Conservation (phyloP, 2,113 vertebrate genomes). For the Vidua chalybeata region DNA sequence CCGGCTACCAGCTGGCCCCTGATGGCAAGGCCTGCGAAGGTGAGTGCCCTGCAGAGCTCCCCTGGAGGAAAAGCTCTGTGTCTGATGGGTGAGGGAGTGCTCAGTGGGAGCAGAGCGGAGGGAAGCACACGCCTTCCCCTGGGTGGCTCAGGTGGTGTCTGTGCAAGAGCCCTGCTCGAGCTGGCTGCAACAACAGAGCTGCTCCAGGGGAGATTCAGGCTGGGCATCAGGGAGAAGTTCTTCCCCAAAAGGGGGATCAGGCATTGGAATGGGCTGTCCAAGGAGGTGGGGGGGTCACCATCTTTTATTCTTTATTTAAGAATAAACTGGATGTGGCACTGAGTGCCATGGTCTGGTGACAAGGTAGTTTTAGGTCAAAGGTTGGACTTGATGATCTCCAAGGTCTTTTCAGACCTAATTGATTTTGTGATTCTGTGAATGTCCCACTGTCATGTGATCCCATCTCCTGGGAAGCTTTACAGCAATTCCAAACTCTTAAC, state of each 20-base stretch:
- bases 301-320: background rate
- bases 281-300: background rate
- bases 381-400: background rate
- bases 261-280: background rate
- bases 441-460: accelerated
- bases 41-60: background rate
- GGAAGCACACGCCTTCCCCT: accelerated
- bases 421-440: background rate
- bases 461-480: background rate
- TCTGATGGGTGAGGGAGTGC: accelerated
- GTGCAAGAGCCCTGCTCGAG: accelerated
- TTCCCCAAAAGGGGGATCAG: background rate
- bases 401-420: background rate
- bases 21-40: constrained; percentile 86
- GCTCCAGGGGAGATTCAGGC: background rate
- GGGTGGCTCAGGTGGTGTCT: accelerated
- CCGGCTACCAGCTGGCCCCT: constrained; percentile 77
- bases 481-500: background rate
- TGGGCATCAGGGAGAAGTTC: background rate
- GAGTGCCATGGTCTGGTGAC: background rate
- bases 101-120: accelerated
- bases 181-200: background rate
- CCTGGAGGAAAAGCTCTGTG: accelerated
- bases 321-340: background rate
- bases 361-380: background rate